phyloP scores from a whole-genome alignment of 2,797 vertebrate species.

The Sphenodon punctatus region DNA sequence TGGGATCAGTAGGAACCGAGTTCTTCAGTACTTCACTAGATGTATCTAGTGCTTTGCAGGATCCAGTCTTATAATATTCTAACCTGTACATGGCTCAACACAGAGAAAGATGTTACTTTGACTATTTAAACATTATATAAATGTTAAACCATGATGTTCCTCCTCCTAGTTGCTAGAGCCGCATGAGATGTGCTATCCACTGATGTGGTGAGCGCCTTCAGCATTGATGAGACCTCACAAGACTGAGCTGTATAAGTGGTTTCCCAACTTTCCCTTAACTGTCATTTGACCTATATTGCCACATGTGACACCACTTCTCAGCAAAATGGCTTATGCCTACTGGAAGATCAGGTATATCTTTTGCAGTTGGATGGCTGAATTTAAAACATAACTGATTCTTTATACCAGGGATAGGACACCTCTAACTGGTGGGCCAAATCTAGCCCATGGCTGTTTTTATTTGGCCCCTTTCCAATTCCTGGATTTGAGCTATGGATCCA shows the following conservation, averaged over 20 bases:
- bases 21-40: constrained; percentile 7
- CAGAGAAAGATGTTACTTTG: neutral
- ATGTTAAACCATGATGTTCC: constrained; percentile 2
- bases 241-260: neutral
- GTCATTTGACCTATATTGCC: neutral
- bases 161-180: neutral
- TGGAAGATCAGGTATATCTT: neutral
- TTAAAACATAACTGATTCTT: neutral
- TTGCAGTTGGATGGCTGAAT: neutral
- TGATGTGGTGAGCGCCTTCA: too few species aligned
- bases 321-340: neutral
- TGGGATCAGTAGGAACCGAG: neutral
- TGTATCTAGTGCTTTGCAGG: neutral
- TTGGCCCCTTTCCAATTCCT: too few species aligned
- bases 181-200: too few species aligned
- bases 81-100: neutral
- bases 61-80: neutral
- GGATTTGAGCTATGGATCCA: too few species aligned
- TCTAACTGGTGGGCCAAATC: too few species aligned
- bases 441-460: too few species aligned
- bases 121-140: neutral
- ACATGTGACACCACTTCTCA: neutral
- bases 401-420: neutral
- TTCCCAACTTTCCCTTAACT: neutral
- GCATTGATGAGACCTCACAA: neutral